Evolutionary conservation across 1,140 invertebrate genomes (phyloP).

Genomic region (Calycopis cecrops): DNA sequence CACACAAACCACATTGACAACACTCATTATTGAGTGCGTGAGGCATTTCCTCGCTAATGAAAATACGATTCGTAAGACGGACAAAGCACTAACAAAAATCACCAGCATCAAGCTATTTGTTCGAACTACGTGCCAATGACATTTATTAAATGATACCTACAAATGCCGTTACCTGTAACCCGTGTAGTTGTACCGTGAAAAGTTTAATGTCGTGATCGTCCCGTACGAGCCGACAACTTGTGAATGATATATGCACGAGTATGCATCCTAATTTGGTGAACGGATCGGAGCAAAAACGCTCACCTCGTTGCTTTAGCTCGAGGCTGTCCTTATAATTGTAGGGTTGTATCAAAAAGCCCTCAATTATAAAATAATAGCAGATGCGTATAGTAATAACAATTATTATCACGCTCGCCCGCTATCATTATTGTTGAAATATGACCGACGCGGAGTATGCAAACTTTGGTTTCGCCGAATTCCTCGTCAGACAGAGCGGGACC

Average conservation of each 20-base stretch:
- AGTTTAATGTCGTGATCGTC: not conserved
- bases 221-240: conserved; percentile 1
- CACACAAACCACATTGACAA: too few relatives aligned
- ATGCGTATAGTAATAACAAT: conserved; percentile 74
- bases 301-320: conserved; percentile 57
- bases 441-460: conserved; percentile 59
- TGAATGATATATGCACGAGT: conserved; percentile 13
- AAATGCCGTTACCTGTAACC: too few relatives aligned
- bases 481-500: conserved; percentile 5
- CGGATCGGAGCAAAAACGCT: conserved; percentile 50
- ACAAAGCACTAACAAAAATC: too few relatives aligned
- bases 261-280: conserved; percentile 28
- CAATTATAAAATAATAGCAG: conserved; percentile 76
- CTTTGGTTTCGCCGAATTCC: conserved; percentile 37
- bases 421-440: conserved; percentile 71
- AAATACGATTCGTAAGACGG: too few relatives aligned
- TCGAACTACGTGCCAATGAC: too few relatives aligned
- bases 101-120: too few relatives aligned
- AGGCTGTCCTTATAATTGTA: conserved; percentile 71
- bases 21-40: too few relatives aligned
- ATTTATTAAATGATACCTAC: too few relatives aligned
- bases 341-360: conserved; percentile 70
- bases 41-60: too few relatives aligned
- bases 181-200: not conserved
- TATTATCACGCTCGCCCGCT: conserved; percentile 68